Evolutionary conservation across 2,888 invertebrate genomes (phyloP).

Genomic region (Agrochola lychnidis): DNA sequence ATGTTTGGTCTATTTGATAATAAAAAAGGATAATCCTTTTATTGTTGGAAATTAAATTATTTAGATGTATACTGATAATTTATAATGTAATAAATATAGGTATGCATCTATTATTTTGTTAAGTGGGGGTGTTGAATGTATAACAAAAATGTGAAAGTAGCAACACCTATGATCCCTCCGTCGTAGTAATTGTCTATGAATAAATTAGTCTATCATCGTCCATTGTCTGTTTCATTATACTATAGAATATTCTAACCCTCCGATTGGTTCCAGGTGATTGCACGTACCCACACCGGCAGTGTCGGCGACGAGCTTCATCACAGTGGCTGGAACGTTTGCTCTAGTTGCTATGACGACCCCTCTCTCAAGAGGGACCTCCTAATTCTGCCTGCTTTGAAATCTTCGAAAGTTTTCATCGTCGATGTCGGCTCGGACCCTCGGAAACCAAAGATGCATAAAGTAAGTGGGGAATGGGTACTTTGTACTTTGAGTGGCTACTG

Average conservation of each 20-base stretch:
- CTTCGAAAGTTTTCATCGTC: slow-evolving; percentile 95
- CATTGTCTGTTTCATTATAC: too few species aligned
- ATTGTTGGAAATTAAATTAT: too few species aligned
- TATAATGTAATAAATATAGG: too few species aligned
- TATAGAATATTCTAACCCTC: neutral
- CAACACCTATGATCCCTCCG: too few species aligned
- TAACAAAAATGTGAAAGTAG: too few species aligned
- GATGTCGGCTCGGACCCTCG: slow-evolving; percentile 94
- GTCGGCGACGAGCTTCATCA: slow-evolving; percentile 98
- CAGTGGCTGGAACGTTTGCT: slow-evolving; percentile 99
- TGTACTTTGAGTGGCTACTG: neutral
- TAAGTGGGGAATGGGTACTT: slow-evolving; percentile 71
- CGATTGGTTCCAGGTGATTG: slow-evolving; percentile 93
- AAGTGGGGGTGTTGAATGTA: too few species aligned
- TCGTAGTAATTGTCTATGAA: too few species aligned
- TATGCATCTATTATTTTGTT: too few species aligned
- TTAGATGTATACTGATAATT: too few species aligned
- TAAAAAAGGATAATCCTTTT: too few species aligned
- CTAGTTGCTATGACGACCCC: slow-evolving; percentile 94
- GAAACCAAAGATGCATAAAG: slow-evolving; percentile 94
- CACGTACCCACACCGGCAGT: slow-evolving; percentile 94
- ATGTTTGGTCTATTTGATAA: too few species aligned
- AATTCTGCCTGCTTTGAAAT: slow-evolving; percentile 95
- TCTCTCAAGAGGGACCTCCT: slow-evolving; percentile 93
- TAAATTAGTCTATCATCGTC: too few species aligned